phyloP scores from a whole-genome alignment of 2,888 invertebrate species.

The Artemia sinica region DNA sequence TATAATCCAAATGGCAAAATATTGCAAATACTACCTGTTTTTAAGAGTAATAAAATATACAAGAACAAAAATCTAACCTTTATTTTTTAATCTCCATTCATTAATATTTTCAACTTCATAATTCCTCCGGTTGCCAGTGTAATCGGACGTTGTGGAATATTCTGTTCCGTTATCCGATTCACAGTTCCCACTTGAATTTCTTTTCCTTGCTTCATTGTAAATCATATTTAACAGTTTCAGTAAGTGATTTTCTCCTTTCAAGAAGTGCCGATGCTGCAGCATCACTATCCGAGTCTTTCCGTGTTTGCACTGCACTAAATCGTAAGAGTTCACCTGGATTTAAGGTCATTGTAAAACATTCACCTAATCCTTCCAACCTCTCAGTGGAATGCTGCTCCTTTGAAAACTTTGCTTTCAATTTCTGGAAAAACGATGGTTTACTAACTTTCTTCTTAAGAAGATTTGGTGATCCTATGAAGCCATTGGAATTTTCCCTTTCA shows the following conservation, averaged over 20 bases:
- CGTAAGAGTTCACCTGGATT: slow-evolving; percentile 10
- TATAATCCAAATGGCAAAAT: too few species aligned
- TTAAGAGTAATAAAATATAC: too few species aligned
- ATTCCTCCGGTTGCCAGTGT: neutral
- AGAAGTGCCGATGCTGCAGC: neutral
- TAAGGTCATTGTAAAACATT: neutral
- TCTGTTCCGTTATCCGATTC: slow-evolving; percentile 11
- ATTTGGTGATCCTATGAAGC: neutral
- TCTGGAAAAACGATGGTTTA: neutral
- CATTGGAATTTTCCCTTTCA: neutral
- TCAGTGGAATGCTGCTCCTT: neutral
- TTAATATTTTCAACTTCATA: neutral
- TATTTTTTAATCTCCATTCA: neutral
- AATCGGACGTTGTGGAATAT: neutral
- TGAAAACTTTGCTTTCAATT: neutral
- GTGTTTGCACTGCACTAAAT: neutral
- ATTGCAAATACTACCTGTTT: too few species aligned
- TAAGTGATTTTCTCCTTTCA: neutral
- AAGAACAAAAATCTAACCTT: neutral
- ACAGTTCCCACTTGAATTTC: neutral
- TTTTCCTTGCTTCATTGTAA: neutral
- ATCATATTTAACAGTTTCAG: neutral
- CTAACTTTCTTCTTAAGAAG: neutral
- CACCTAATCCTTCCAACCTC: neutral
- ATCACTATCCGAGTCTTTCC: neutral